Evolutionary conservation across 2,888 invertebrate species (phyloP), one percentile per base, ranked within the genome.

Genomic region (Galerucella calmariensis): DNA sequence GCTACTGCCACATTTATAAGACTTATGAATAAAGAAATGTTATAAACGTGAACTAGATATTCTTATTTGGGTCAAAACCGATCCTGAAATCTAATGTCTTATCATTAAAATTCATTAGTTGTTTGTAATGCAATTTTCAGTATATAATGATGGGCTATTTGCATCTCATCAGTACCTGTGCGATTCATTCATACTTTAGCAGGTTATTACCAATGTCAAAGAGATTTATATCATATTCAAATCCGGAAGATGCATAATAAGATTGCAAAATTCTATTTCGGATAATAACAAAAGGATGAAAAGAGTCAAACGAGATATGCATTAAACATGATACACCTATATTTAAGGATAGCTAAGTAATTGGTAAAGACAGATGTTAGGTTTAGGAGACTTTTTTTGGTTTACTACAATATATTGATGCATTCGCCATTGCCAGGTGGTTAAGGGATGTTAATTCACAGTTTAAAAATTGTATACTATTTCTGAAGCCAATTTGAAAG

Each of bases 181-280:
- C 56, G 10, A 56, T 56, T 56, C 56, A 56, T 56, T 56, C 56
- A 56, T 56, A 56, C 56, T 20, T 56, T 20, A 51, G 16, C 20
- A 56, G 20, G 56, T 20, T 56, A 56, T 56, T 16, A 16, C 20
- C 56, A 20, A 56, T 20, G 20, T 20, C 56, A 56, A 56, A 56
- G 2, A 56, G 56, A 56, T 56, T 56, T 56, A 56, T 20, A 56
- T 20, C 20, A 20, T 10, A 20, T 56, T 56, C 8, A 9, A 56
- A 20, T 56, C 16, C 10, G 20, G 14, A 53, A 53, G 53, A 53
- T n/a, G 53, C n/a, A 14, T 48, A n/a, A 53, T 53, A n/a, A 53
- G 53, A 53, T 14, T 53, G 14, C 2, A 48, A 14, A 41, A 41
- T 41, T 41, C 8, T 41, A 41, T 41, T 9, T 41, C 35, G 35